Percentiles rank a stretch among this genome's conserved stretches.
These are phyloP conservation scores for Vultur gryphus DNA, from an alignment of 2,797 vertebrate genomes.

Conservation along the genomic window DNA sequence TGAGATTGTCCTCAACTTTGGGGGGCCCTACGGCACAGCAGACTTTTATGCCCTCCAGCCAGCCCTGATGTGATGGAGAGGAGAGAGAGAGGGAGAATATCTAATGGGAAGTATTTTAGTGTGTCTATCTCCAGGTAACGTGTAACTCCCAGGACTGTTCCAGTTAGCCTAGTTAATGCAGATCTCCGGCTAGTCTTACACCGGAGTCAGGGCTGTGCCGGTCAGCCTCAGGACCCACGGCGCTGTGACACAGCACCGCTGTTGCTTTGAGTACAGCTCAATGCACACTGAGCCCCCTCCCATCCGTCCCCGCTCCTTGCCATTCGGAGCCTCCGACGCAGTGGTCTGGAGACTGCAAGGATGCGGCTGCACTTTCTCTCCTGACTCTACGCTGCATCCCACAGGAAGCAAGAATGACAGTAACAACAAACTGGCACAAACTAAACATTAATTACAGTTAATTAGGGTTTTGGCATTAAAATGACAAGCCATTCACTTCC, in stretches of 20 bases:
- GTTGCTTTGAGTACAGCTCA: not conserved
- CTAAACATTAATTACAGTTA: not conserved
- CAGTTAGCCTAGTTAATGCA: not conserved
- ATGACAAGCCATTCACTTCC: not conserved
- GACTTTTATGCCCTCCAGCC: not conserved
- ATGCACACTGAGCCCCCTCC: not conserved
- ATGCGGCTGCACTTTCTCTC: not conserved
- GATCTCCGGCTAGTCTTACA: accelerated
- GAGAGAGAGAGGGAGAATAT: not conserved
- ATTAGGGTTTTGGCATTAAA: not conserved
- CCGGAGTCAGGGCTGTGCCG: not conserved
- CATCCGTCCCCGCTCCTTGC: not conserved
- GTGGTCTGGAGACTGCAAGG: not conserved
- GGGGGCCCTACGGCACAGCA: not conserved
- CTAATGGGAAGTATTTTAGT: not conserved
- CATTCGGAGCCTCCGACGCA: accelerated
- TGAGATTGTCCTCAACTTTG: not conserved
- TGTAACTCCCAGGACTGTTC: not conserved
- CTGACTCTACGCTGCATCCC: not conserved
- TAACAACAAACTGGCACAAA: not conserved
- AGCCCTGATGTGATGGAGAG: not conserved
- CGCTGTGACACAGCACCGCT: not conserved
- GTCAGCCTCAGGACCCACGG: not conserved
- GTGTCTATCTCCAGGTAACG: not conserved
- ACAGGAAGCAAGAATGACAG: not conserved